Evolutionary conservation across 2,797 vertebrate genomes (phyloP).

Genomic region (Hemitrygon akajei): DNA sequence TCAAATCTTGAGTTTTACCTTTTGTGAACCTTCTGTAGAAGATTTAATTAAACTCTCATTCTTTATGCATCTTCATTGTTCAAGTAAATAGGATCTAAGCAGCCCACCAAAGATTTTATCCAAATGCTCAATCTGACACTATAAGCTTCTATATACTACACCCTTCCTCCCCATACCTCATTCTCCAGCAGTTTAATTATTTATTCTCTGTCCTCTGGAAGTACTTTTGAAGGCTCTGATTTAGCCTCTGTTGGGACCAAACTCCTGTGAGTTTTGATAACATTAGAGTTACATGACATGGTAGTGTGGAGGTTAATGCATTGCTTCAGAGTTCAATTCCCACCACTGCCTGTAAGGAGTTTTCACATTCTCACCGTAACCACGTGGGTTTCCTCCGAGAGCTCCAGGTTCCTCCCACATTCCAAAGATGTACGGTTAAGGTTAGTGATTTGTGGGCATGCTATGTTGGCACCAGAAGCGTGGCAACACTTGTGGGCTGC

Average conservation of each 20-base stretch:
- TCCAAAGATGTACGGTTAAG: no score
- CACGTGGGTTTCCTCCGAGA: no score
- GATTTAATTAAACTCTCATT: background rate
- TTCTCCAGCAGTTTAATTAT: background rate
- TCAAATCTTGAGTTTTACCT: background rate
- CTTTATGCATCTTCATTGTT: background rate
- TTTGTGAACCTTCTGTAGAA: no score
- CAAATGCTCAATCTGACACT: background rate
- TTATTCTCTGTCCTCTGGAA: background rate
- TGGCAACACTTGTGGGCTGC: no score
- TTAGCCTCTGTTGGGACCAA: background rate
- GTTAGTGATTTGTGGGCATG: no score
- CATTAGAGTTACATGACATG: background rate
- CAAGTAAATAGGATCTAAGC: background rate
- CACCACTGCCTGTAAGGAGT: no score
- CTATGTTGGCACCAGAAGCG: no score
- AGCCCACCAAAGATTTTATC: background rate
- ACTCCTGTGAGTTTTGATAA: background rate
- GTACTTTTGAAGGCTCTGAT: background rate
- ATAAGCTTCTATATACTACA: background rate
- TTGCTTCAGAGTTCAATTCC: no score
- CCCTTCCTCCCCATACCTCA: background rate
- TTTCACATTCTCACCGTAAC: no score
- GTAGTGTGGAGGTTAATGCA: no score
- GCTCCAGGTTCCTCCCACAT: no score